Conservation (phyloP, 2,888 invertebrate genomes). For the Brachyopa scutellaris region DNA sequence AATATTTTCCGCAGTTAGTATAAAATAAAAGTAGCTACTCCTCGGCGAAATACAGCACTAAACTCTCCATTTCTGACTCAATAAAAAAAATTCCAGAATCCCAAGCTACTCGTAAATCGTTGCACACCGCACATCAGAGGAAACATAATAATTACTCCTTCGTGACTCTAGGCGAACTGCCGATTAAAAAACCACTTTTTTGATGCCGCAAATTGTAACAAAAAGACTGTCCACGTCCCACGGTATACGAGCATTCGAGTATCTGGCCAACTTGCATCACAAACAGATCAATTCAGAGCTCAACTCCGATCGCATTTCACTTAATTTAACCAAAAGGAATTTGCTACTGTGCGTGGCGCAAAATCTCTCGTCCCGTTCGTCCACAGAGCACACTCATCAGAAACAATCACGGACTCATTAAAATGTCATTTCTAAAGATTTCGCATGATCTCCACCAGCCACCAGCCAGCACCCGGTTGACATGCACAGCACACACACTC, state of each 20-base stretch:
- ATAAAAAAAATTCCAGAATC: slow-evolving; percentile 10
- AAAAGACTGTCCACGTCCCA: background rate
- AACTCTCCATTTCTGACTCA: background rate
- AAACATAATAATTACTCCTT: slow-evolving; percentile 47
- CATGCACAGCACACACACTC: slow-evolving; percentile 53
- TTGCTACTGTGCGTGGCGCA: slow-evolving; percentile 61
- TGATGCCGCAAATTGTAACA: background rate
- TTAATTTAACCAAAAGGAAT: slow-evolving; percentile 62
- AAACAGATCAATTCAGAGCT: slow-evolving; percentile 52
- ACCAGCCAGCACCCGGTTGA: slow-evolving; percentile 5
- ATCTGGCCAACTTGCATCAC: background rate
- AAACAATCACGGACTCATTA: slow-evolving; percentile 66
- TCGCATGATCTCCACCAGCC: slow-evolving; percentile 47
- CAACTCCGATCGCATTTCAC: slow-evolving; percentile 56
- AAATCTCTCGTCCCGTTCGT: no score
- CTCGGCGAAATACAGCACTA: no score
- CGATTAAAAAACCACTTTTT: slow-evolving; percentile 4
- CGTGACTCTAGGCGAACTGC: slow-evolving; percentile 35
- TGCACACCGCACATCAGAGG: slow-evolving; percentile 9
- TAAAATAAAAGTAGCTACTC: background rate
- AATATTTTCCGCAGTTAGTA: background rate
- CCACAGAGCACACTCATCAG: background rate
- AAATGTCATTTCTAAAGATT: slow-evolving; percentile 66
- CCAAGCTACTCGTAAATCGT: slow-evolving; percentile 21
- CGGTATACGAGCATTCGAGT: background rate